phyloP scores from a whole-genome alignment of 2,888 invertebrate species.

The Leuctra nigra region DNA sequence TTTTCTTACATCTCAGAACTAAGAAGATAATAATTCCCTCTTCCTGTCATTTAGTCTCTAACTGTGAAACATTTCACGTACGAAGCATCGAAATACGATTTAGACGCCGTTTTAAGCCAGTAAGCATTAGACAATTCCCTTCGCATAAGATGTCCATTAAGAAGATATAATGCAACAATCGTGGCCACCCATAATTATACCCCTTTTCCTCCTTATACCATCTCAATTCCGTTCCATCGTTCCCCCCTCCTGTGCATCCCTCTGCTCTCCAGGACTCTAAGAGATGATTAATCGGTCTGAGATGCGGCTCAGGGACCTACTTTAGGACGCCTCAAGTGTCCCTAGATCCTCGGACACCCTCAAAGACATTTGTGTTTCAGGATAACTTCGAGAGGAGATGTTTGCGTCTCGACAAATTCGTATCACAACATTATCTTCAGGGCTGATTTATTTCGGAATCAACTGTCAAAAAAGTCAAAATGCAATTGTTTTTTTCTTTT shows the following conservation, averaged over 20 bases:
- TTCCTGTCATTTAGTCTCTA: too few relatives aligned
- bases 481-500: too few relatives aligned
- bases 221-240: slow-evolving; percentile 21
- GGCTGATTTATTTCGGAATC: too few relatives aligned
- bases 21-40: too few relatives aligned
- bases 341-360: neutral
- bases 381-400: too few relatives aligned
- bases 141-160: slow-evolving; percentile 27
- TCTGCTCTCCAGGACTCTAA: slow-evolving; percentile 26
- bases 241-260: slow-evolving; percentile 14
- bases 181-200: slow-evolving; percentile 27
- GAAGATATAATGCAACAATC: slow-evolving; percentile 24
- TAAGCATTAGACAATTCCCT: slow-evolving; percentile 22
- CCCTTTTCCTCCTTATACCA: slow-evolving; percentile 25
- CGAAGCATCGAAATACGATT: too few relatives aligned
- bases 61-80: too few relatives aligned
- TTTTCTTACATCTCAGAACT: too few relatives aligned
- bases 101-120: slow-evolving; percentile 20
- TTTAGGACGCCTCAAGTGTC: slow-evolving; percentile 1
- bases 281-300: slow-evolving; percentile 26
- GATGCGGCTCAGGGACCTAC: neutral
- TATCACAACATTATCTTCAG: too few relatives aligned
- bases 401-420: too few relatives aligned
- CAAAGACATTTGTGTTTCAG: too few relatives aligned
- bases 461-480: too few relatives aligned